Evolutionary conservation across 2,113 vertebrate species (phyloP).

Genomic region (Chaetodon auriga): DNA sequence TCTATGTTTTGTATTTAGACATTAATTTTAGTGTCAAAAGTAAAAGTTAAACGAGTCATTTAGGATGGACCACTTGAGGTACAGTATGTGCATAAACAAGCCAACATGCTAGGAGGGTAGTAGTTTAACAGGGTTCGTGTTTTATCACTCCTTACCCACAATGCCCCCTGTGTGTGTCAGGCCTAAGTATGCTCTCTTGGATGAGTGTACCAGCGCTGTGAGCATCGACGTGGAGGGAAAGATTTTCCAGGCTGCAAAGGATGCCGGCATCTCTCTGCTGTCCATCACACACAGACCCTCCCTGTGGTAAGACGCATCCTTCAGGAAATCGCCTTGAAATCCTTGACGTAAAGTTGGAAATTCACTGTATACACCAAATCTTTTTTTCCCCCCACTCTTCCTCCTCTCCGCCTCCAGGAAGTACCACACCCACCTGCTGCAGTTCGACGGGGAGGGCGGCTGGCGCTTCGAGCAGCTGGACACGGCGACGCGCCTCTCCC

Average conservation of each 20-base stretch:
- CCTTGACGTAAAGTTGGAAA: no score
- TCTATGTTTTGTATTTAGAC: no score
- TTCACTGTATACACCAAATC: no score
- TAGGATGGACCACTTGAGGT: no score
- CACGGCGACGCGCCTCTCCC: slow-evolving; percentile 92
- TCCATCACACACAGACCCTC: slow-evolving; percentile 99
- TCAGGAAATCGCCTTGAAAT: no score
- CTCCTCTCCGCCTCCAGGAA: slow-evolving; percentile 85
- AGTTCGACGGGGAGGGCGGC: slow-evolving; percentile 97
- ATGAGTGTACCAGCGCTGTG: slow-evolving; percentile 98
- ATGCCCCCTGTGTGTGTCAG: slow-evolving; percentile 75
- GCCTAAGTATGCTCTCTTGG: slow-evolving; percentile 95
- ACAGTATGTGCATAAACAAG: no score
- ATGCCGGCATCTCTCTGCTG: slow-evolving; percentile 94
- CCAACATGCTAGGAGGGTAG: no score
- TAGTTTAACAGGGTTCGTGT: neutral
- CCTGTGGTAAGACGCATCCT: slow-evolving; percentile 89
- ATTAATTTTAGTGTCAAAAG: no score
- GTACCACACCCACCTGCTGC: slow-evolving; percentile 97
- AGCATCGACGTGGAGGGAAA: slow-evolving; percentile 99
- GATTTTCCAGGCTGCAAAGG: slow-evolving; percentile 97
- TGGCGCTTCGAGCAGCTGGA: slow-evolving; percentile 98
- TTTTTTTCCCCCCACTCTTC: no score
- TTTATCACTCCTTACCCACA: neutral
- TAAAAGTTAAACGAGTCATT: no score